These are phyloP conservation scores for Lepetodrilus schrolli DNA, from an alignment of 2,888 invertebrate genomes.

Conservation along the genomic window DNA sequence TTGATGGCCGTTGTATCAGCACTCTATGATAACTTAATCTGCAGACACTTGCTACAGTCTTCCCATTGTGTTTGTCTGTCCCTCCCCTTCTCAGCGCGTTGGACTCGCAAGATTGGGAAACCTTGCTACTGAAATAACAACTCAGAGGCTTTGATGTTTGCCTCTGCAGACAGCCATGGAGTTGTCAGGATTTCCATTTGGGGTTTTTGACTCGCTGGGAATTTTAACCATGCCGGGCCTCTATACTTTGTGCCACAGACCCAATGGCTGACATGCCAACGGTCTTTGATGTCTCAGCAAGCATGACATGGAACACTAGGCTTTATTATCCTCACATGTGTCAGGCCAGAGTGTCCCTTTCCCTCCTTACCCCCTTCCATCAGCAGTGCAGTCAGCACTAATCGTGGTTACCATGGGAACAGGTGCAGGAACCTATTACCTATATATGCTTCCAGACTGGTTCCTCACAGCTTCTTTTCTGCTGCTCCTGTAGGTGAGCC, in stretches of 20 bases:
- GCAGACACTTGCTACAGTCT: no score
- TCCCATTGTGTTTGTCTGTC: no score
- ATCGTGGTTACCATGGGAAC: no score
- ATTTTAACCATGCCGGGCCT: constrained; percentile 2
- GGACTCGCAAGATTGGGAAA: constrained; percentile 21
- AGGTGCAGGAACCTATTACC: no score
- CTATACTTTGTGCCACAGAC: background rate
- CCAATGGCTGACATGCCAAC: constrained; percentile 17
- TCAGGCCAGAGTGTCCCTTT: background rate
- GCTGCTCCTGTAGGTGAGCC: no score
- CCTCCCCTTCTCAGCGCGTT: background rate
- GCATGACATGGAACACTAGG: constrained; percentile 4
- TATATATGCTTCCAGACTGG: no score
- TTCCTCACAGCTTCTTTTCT: no score
- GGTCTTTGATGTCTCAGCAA: constrained; percentile 9
- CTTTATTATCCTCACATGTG: constrained; percentile 23
- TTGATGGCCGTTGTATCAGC: no score
- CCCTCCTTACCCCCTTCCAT: background rate
- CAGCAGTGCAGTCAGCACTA: no score
- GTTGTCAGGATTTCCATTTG: constrained; percentile 17
- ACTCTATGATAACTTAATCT: no score
- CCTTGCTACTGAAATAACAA: constrained; percentile 13
- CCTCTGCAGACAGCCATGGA: constrained; percentile 16
- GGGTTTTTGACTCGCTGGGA: constrained; percentile 19
- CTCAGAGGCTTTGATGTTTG: constrained; percentile 11